Percentiles rank a stretch among this genome's conserved stretches.
phyloP scores from a whole-genome alignment of 2,888 invertebrate genomes.

The Eudemis profundana region DNA sequence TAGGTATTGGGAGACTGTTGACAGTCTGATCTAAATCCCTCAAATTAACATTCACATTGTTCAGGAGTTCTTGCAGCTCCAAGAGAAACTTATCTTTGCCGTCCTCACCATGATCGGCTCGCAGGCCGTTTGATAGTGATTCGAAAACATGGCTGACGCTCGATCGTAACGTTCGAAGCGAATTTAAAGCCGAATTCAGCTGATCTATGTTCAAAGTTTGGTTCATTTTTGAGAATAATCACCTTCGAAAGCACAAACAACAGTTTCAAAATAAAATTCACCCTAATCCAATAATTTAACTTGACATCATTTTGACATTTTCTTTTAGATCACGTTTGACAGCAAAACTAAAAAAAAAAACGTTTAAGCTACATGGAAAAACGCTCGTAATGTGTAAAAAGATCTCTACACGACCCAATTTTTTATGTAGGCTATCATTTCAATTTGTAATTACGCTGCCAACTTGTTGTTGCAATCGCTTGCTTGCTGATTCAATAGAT shows the following conservation, averaged over 20 bases:
- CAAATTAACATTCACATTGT: slow-evolving; percentile 92
- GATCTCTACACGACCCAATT: neutral
- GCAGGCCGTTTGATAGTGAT: slow-evolving; percentile 91
- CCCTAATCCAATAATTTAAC: too few relatives aligned
- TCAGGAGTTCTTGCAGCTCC: slow-evolving; percentile 93
- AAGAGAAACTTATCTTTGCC: slow-evolving; percentile 91
- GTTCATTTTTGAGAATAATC: slow-evolving; percentile 55
- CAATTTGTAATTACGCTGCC: too few relatives aligned
- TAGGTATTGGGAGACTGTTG: slow-evolving; percentile 88
- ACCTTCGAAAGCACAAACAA: slow-evolving; percentile 25
- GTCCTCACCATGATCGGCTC: slow-evolving; percentile 92
- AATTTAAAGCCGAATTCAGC: slow-evolving; percentile 89
- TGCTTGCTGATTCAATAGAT: too few relatives aligned
- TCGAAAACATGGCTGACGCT: slow-evolving; percentile 95
- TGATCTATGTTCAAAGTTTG: slow-evolving; percentile 85
- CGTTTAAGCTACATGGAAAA: slow-evolving; percentile 8
- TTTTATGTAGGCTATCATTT: too few relatives aligned
- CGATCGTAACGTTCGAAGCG: slow-evolving; percentile 91
- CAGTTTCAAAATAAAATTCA: too few relatives aligned
- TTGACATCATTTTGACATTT: too few relatives aligned
- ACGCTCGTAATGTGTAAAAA: neutral
- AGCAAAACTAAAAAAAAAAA: neutral
- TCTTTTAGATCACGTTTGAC: too few relatives aligned
- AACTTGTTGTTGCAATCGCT: too few relatives aligned
- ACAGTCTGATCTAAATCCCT: slow-evolving; percentile 93